These are phyloP conservation scores for Oryzias dopingdopingensis DNA, from an alignment of 2,797 vertebrate genomes.

Conservation along the genomic window DNA sequence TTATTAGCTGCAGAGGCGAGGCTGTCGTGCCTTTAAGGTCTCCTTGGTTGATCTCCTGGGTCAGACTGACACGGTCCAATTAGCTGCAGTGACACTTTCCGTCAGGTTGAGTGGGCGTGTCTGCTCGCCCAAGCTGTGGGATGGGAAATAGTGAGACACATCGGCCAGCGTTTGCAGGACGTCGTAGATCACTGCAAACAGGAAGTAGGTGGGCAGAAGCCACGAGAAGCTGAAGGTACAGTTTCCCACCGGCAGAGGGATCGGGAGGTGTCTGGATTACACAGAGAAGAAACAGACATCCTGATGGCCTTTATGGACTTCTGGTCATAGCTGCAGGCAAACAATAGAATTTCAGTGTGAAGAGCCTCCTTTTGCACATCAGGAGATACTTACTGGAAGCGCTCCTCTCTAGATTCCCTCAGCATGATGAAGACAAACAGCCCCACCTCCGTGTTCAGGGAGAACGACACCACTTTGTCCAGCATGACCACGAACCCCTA, in stretches of 20 bases:
- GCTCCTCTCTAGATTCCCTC: conserved; percentile 64
- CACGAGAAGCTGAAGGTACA: conserved; percentile 69
- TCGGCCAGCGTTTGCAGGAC: conserved; percentile 64
- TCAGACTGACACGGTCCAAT: conserved; percentile 42
- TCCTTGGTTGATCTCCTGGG: not conserved
- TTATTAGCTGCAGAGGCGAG: too few relatives aligned
- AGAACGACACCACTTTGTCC: conserved; percentile 77
- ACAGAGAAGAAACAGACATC: conserved; percentile 1
- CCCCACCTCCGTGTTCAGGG: conserved; percentile 64
- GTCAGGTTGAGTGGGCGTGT: conserved; percentile 27
- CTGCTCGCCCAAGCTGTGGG: conserved; percentile 25
- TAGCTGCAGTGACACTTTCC: conserved; percentile 20
- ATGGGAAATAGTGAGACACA: conserved; percentile 48
- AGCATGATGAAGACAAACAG: conserved; percentile 66
- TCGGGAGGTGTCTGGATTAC: conserved; percentile 51
- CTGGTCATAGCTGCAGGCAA: too few relatives aligned
- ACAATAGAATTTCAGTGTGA: too few relatives aligned
- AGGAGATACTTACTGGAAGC: conserved; percentile 62
- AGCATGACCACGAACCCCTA: conserved; percentile 76
- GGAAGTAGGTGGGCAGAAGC: conserved; percentile 76
- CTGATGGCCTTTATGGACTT: not conserved
- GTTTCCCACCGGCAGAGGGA: conserved; percentile 61
- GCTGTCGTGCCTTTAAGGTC: too few relatives aligned
- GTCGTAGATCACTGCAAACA: conserved; percentile 76
- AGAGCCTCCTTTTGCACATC: too few relatives aligned